Percentiles rank a stretch among this genome's conserved stretches.
Evolutionary conservation across 2,113 vertebrate genomes (phyloP).

Genomic region (Periophthalmodon schlosseri): DNA sequence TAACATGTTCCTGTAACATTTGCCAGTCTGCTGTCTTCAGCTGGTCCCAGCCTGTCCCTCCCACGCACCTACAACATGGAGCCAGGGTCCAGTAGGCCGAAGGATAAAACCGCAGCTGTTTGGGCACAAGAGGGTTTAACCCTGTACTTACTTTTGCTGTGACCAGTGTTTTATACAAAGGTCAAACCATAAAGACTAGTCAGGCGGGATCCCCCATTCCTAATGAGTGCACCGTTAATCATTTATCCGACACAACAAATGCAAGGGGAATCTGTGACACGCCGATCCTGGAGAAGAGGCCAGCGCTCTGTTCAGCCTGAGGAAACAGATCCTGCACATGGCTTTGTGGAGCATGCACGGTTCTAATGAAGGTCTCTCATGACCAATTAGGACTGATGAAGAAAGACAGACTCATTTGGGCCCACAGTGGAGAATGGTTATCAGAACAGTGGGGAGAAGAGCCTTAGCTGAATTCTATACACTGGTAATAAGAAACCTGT

Average conservation of each 20-base stretch:
- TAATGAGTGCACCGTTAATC: slow-evolving; percentile 53
- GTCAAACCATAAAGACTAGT: slow-evolving; percentile 55
- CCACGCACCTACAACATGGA: slow-evolving; percentile 12
- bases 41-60: slow-evolving; percentile 9
- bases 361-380: slow-evolving; percentile 46
- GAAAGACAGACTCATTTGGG: slow-evolving; percentile 43
- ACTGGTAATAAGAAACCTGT: too few species aligned
- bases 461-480: too few species aligned
- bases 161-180: slow-evolving; percentile 63
- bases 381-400: slow-evolving; percentile 47
- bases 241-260: slow-evolving; percentile 55
- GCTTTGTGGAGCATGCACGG: slow-evolving; percentile 26
- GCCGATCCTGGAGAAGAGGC: slow-evolving; percentile 51
- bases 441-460: not conserved
- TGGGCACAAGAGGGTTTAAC: slow-evolving; percentile 60
- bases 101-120: slow-evolving; percentile 72
- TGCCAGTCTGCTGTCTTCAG: slow-evolving; percentile 19
- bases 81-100: slow-evolving; percentile 47
- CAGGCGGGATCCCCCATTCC: slow-evolving; percentile 21
- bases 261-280: slow-evolving; percentile 52
- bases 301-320: slow-evolving; percentile 21
- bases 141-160: slow-evolving; percentile 53
- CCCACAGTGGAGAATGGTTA: slow-evolving; percentile 19
- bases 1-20: not conserved
- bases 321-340: slow-evolving; percentile 46